Evolutionary conservation across 2,113 vertebrate species (phyloP).

Genomic region (Callithrix jacchus): DNA sequence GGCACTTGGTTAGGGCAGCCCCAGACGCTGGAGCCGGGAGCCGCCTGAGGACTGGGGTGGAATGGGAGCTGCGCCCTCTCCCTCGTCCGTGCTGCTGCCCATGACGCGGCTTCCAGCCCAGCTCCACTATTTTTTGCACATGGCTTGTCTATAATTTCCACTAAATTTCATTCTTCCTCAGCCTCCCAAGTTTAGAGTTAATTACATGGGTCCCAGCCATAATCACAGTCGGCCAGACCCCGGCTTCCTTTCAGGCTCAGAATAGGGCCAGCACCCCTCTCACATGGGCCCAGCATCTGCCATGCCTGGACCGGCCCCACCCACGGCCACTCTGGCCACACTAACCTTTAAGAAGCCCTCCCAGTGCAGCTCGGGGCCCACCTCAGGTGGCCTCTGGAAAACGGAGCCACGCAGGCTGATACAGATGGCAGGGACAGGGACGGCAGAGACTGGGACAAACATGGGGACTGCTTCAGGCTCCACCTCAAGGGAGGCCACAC

Average conservation of each 20-base stretch:
- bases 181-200: conserved; percentile 70
- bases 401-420: background rate
- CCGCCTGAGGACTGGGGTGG: fast-evolving
- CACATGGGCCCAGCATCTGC: background rate
- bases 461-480: fast-evolving
- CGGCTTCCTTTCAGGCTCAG: background rate
- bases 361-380: fast-evolving
- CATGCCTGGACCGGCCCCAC: background rate
- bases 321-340: fast-evolving
- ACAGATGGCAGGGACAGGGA: fast-evolving
- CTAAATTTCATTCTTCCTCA: conserved; percentile 63
- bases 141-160: conserved; percentile 49
- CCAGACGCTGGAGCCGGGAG: fast-evolving
- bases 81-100: fast-evolving
- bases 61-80: fast-evolving
- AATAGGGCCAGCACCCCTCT: fast-evolving
- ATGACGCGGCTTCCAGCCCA: background rate
- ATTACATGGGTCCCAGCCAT: conserved; percentile 62
- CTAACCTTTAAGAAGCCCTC: background rate
- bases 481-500: fast-evolving
- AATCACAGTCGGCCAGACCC: background rate
- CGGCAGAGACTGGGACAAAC: fast-evolving
- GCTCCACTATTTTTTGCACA: background rate
- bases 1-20: background rate
- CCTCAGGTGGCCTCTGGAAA: background rate